These are phyloP conservation scores for Bhutanitis thaidina DNA, from an alignment of 2,888 invertebrate species.

Conservation along the genomic window DNA sequence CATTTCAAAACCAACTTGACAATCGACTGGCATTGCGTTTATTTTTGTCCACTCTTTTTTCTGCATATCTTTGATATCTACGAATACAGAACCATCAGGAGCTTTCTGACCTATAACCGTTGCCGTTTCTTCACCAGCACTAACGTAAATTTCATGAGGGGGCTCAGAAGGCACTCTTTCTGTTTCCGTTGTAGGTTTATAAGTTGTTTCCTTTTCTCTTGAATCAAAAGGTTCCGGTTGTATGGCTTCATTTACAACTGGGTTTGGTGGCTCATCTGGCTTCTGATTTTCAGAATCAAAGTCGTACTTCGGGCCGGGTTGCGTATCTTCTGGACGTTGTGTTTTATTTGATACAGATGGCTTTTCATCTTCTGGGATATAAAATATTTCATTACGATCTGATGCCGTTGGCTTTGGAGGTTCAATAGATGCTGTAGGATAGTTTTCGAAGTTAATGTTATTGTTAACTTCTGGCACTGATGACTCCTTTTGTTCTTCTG, in stretches of 20 bases:
- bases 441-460: background rate
- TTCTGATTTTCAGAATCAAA: background rate
- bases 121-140: slow-evolving; percentile 42
- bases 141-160: slow-evolving; percentile 41
- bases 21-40: slow-evolving; percentile 43
- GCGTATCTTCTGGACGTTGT: background rate
- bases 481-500: slow-evolving; percentile 22
- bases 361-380: slow-evolving; percentile 23
- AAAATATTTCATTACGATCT: slow-evolving; percentile 10
- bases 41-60: slow-evolving; percentile 54
- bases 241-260: slow-evolving; percentile 8
- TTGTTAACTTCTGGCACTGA: background rate
- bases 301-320: slow-evolving; percentile 10
- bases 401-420: slow-evolving; percentile 3
- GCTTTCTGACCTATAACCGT: slow-evolving; percentile 38
- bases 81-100: slow-evolving; percentile 44
- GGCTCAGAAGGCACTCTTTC: slow-evolving; percentile 25
- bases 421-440: slow-evolving; percentile 15
- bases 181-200: slow-evolving; percentile 33
- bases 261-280: background rate
- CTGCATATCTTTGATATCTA: slow-evolving; percentile 48
- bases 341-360: slow-evolving; percentile 18
- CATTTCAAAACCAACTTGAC: slow-evolving; percentile 74
- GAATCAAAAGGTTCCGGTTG: slow-evolving; percentile 21
- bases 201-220: slow-evolving; percentile 31